Evolutionary conservation across 1,140 invertebrate genomes (phyloP).

Genomic region (Drosophila subobscura): DNA sequence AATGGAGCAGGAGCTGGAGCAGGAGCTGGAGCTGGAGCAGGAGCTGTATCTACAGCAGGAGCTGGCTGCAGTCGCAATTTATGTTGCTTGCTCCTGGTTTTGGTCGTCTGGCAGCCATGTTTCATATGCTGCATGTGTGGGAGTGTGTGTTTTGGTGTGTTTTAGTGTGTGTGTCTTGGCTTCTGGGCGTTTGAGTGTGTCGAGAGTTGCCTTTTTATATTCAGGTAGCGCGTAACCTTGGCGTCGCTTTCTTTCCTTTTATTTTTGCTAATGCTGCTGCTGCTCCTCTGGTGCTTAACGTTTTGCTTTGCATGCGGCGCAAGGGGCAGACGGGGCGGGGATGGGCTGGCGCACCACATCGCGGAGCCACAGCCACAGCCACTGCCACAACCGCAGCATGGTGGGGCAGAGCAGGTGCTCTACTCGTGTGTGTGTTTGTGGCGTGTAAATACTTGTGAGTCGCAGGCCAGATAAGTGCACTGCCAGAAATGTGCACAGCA

Average conservation of each 20-base stretch:
- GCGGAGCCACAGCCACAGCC: constrained; percentile 9
- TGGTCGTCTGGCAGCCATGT: constrained; percentile 7
- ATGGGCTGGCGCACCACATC: constrained; percentile 29
- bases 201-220: constrained; percentile 17
- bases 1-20: constrained; percentile 10
- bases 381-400: constrained; percentile 50
- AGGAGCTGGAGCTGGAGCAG: too few relatives aligned
- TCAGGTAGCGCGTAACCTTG: constrained; percentile 63
- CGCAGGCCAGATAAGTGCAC: constrained; percentile 57
- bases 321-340: not conserved
- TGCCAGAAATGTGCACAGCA: constrained; percentile 7
- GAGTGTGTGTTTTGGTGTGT: constrained; percentile 6
- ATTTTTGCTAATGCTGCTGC: constrained; percentile 24
- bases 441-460: constrained; percentile 60
- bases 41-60: too few relatives aligned
- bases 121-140: constrained; percentile 2
- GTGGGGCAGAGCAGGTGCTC: constrained; percentile 15
- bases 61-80: constrained; percentile 30
- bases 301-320: constrained; percentile 54
- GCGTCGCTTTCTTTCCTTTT: constrained; percentile 51
- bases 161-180: not conserved
- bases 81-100: constrained; percentile 11
- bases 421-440: constrained; percentile 24
- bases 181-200: constrained; percentile 34
- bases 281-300: constrained; percentile 30